Conservation (phyloP, 2,888 invertebrate genomes). For the Merodon equestris region DNA sequence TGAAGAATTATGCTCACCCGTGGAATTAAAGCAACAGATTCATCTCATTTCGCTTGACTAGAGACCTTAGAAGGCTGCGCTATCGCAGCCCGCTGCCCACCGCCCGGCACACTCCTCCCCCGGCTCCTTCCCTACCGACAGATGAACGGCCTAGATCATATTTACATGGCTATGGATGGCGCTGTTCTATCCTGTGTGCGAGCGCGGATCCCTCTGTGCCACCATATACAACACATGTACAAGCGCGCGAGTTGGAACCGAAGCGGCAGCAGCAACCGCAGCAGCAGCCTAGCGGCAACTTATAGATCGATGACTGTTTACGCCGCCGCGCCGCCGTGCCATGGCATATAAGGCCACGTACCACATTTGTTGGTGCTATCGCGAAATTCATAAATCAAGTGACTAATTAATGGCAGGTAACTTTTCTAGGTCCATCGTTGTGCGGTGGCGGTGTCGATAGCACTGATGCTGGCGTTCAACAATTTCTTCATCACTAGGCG, state of each 20-base stretch:
- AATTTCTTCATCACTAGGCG: constrained; percentile 65
- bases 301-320: constrained; percentile 66
- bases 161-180: constrained; percentile 67
- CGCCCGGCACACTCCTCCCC: constrained; percentile 36
- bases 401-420: constrained; percentile 71
- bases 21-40: constrained; percentile 68
- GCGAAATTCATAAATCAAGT: constrained; percentile 72
- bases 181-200: constrained; percentile 54
- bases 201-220: constrained; percentile 53
- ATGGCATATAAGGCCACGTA: constrained; percentile 68
- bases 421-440: constrained; percentile 56
- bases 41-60: constrained; percentile 57
- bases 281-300: constrained; percentile 54
- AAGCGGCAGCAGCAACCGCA: no score
- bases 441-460: constrained; percentile 43
- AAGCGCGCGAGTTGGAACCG: constrained; percentile 29
- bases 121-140: constrained; percentile 51
- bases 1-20: constrained; percentile 68
- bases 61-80: constrained; percentile 15
- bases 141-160: constrained; percentile 66
- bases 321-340: constrained; percentile 24
- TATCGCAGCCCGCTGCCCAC: constrained; percentile 43
- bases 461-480: constrained; percentile 54
- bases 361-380: constrained; percentile 70
- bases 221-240: constrained; percentile 57